Evolutionary conservation across 2,797 vertebrate species (phyloP).

Genomic region (Danio kyathit): DNA sequence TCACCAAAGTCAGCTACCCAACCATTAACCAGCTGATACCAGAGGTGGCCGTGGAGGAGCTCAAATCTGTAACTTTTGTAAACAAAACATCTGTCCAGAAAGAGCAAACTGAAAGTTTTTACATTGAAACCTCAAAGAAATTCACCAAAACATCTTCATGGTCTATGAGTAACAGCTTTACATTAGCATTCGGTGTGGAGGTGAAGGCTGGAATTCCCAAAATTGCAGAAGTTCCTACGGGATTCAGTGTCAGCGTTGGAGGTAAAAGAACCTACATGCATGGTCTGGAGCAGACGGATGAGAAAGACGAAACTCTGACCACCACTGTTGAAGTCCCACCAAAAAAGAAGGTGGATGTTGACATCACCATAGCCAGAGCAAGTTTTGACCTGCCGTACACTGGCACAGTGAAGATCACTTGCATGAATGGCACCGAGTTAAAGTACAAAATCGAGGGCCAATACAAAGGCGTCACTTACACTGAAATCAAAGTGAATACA

Average conservation of each 20-base stretch:
- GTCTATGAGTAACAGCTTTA: not conserved
- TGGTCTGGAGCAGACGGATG: too few species aligned
- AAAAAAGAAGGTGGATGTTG: constrained; percentile 12
- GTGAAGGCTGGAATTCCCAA: constrained; percentile 41
- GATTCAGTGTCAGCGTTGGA: not conserved
- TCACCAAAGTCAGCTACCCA: constrained; percentile 42
- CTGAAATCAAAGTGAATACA: too few species aligned
- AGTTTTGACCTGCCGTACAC: constrained; percentile 34
- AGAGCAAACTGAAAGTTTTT: too few species aligned
- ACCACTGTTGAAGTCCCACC: constrained; percentile 38
- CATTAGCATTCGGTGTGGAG: not conserved
- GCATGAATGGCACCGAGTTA: constrained; percentile 30
- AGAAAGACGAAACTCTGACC: constrained; percentile 27
- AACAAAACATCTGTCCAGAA: constrained; percentile 47
- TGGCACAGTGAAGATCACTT: constrained; percentile 35
- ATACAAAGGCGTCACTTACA: too few species aligned
- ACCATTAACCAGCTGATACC: constrained; percentile 31
- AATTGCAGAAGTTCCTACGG: not conserved
- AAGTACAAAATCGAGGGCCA: too few species aligned
- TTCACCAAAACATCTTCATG: not conserved
- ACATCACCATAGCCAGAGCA: constrained; percentile 35
- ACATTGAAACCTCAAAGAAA: constrained; percentile 37
- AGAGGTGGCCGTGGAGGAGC: constrained; percentile 24
- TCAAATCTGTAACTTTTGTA: constrained; percentile 45
- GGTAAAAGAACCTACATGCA: not conserved